A percentile compares a stretch with the other conserved stretches of the same genome.
Conservation (phyloP, 2,888 invertebrate species). For the Lamellibrachia satsuma region DNA sequence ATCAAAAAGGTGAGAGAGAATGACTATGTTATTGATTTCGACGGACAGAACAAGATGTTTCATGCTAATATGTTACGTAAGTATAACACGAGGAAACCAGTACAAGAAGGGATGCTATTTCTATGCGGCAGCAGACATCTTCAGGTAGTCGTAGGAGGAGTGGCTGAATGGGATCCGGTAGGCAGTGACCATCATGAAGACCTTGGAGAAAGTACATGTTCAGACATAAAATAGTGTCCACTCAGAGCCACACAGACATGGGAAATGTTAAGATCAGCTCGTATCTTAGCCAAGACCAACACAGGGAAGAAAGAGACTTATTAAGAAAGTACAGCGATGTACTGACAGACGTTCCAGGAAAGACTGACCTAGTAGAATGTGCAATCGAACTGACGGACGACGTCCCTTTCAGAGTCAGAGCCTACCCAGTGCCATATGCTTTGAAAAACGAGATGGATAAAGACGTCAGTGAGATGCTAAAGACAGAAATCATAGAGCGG, state of each 20-base stretch:
- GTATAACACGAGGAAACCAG: background rate
- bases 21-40: constrained; percentile 7
- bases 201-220: too few relatives aligned
- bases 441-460: too few relatives aligned
- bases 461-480: background rate
- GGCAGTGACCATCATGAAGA: too few relatives aligned
- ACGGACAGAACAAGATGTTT: background rate
- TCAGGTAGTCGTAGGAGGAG: too few relatives aligned
- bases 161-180: too few relatives aligned
- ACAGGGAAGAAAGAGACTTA: background rate
- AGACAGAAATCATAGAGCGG: background rate
- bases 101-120: background rate
- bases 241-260: background rate
- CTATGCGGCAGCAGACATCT: too few relatives aligned
- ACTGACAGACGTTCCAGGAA: too few relatives aligned
- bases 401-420: too few relatives aligned
- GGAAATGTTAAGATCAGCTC: background rate
- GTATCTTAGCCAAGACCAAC: background rate
- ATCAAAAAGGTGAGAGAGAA: background rate
- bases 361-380: too few relatives aligned
- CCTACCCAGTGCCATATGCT: too few relatives aligned
- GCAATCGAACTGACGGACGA: too few relatives aligned
- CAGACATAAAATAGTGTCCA: background rate
- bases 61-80: constrained; percentile 26
- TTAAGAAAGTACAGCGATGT: background rate